phyloP scores from a whole-genome alignment of 1,140 invertebrate species.

The Heliothis virescens region DNA sequence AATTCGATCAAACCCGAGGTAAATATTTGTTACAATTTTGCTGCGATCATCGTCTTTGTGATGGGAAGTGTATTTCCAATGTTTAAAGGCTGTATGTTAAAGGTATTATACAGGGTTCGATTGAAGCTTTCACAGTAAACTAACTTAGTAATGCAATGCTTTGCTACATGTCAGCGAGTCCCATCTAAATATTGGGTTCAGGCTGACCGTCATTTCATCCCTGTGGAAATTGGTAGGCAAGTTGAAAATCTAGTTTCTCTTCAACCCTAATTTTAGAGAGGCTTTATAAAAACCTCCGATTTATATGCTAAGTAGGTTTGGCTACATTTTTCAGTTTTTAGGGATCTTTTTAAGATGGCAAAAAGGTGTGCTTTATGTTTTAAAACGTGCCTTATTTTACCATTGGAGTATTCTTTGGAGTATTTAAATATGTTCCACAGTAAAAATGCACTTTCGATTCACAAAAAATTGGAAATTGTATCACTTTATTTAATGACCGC shows the following conservation, averaged over 20 bases:
- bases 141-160: background rate
- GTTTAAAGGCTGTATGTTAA: constrained; percentile 4
- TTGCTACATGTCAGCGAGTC: background rate
- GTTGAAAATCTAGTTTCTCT: too few relatives aligned
- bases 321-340: too few relatives aligned
- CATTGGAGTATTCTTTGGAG: background rate
- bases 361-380: too few relatives aligned
- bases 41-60: background rate
- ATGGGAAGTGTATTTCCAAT: background rate
- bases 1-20: constrained; percentile 5
- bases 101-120: constrained; percentile 5
- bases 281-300: too few relatives aligned
- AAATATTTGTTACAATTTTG: constrained; percentile 27
- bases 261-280: too few relatives aligned
- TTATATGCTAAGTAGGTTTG: too few relatives aligned
- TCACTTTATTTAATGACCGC: constrained; percentile 1
- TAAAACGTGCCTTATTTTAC: too few relatives aligned
- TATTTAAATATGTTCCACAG: background rate
- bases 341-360: too few relatives aligned
- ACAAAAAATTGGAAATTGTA: constrained; percentile 5
- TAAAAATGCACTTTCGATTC: too few relatives aligned
- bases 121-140: background rate
- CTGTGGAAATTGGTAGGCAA: too few relatives aligned
- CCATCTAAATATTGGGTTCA: background rate
- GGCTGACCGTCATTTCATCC: too few relatives aligned